Evolutionary conservation across 2,797 vertebrate species (phyloP).

Genomic region (Lagocephalus sceleratus): DNA sequence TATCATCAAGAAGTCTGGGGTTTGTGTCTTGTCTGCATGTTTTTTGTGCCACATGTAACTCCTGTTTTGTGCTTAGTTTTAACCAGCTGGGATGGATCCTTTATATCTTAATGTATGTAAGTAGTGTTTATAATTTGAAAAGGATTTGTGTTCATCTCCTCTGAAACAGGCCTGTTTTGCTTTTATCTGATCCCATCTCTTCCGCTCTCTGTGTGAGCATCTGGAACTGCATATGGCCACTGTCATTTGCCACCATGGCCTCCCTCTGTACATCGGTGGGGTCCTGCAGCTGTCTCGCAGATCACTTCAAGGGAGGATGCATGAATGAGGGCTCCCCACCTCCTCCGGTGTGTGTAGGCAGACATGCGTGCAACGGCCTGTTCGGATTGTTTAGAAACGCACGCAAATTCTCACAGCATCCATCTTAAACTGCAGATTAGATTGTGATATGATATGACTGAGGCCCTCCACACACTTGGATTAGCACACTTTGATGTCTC

Average conservation of each 20-base stretch:
- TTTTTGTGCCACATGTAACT: background rate
- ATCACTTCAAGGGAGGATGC: conserved; percentile 43
- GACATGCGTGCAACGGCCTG: conserved; percentile 14
- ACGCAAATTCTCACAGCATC: conserved; percentile 31
- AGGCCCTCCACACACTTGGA: conserved; percentile 30
- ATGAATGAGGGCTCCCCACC: conserved; percentile 25
- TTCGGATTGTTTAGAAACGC: conserved; percentile 29
- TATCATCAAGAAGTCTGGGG: background rate
- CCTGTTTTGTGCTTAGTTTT: background rate
- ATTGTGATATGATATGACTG: conserved; percentile 46
- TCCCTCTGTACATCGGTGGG: conserved; percentile 28
- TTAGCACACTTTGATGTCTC: conserved; percentile 2
- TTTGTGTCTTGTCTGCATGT: background rate
- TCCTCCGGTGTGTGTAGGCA: conserved; percentile 42
- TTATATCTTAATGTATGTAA: no score
- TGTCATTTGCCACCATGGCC: conserved; percentile 4
- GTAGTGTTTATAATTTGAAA: background rate
- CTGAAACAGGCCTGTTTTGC: background rate
- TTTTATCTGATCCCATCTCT: conserved; percentile 29
- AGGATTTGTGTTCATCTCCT: background rate
- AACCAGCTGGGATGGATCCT: background rate
- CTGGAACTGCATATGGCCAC: conserved; percentile 13
- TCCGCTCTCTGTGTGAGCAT: conserved; percentile 1
- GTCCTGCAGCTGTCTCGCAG: conserved; percentile 53
- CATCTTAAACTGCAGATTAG: conserved; percentile 44